A percentile compares a stretch with the other conserved stretches of the same genome.
Evolutionary conservation across 2,888 invertebrate species (phyloP).

Genomic region (Harmothoe impar): DNA sequence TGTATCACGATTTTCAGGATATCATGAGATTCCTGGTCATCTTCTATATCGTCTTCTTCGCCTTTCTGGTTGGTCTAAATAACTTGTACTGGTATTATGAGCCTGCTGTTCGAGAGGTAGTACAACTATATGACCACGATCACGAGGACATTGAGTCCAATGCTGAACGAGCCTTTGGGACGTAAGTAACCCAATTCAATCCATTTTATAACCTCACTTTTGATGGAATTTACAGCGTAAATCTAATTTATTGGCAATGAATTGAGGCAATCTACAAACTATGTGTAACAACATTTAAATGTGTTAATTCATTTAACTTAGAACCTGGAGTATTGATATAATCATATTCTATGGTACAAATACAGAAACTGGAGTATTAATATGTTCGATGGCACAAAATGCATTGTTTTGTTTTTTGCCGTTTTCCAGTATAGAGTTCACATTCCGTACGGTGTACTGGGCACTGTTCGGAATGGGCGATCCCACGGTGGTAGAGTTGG

Average conservation of each 20-base stretch:
- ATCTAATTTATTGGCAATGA: no score
- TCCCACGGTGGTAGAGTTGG: constrained; percentile 52
- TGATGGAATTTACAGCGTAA: no score
- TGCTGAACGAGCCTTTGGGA: constrained; percentile 63
- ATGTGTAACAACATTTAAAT: no score
- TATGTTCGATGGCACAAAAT: no score
- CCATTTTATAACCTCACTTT: neutral
- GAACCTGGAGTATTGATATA: no score
- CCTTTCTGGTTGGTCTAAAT: constrained; percentile 64
- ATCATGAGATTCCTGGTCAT: constrained; percentile 60
- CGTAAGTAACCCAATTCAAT: constrained; percentile 35
- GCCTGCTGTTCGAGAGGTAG: constrained; percentile 47
- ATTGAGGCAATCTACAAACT: no score
- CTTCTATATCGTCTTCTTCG: constrained; percentile 61
- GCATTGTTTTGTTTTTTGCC: no score
- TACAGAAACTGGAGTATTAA: no score
- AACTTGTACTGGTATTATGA: constrained; percentile 65
- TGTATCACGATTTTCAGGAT: constrained; percentile 33
- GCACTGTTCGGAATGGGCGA: constrained; percentile 62
- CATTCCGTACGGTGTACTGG: constrained; percentile 64
- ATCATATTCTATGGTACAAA: no score
- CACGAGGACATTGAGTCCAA: constrained; percentile 45
- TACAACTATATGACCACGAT: constrained; percentile 49
- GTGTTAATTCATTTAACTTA: no score
- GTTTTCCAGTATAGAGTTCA: constrained; percentile 61